Conservation (phyloP, 2,888 invertebrate species). For the Sicus ferrugineus region DNA sequence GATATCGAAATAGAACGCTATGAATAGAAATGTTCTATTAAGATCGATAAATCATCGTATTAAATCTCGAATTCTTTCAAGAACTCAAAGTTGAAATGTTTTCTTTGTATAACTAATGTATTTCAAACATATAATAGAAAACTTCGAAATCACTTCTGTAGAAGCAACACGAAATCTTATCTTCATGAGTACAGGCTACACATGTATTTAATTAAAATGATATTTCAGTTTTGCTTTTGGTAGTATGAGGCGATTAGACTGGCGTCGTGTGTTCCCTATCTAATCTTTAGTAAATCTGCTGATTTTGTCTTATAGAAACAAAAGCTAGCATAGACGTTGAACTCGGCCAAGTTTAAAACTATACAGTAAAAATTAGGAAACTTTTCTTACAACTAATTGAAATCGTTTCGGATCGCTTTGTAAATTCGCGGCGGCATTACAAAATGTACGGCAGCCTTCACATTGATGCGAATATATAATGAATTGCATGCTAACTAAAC, state of each 20-base stretch:
- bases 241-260: no score
- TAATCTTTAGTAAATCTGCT: background rate
- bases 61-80: no score
- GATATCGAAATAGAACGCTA: no score
- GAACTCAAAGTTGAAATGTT: no score
- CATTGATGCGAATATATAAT: background rate
- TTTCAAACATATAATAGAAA: no score
- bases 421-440: background rate
- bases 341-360: background rate
- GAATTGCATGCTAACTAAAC: background rate
- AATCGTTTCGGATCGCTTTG: background rate
- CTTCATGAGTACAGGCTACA: no score
- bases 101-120: no score
- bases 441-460: background rate
- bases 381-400: background rate
- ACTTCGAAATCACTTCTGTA: no score
- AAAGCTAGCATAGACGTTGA: background rate
- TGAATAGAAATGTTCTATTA: no score
- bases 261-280: no score
- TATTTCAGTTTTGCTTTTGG: background rate
- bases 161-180: no score
- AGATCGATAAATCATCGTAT: no score
- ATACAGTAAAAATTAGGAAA: background rate
- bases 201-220: background rate
- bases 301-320: background rate